phyloP scores from a whole-genome alignment of 2,797 vertebrate species.

The Bradypodion pumilum region DNA sequence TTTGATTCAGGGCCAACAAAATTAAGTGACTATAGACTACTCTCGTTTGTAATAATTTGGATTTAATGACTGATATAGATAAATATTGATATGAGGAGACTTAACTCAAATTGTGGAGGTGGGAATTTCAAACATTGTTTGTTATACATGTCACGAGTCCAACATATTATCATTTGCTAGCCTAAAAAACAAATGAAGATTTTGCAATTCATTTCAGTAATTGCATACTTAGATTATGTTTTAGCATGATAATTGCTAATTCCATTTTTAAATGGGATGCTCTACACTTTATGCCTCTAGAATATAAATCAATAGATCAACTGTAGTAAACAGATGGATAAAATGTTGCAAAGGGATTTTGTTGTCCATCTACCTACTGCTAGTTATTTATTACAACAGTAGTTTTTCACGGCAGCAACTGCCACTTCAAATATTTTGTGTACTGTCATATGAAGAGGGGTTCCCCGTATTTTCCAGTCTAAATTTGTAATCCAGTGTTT shows the following conservation, averaged over 20 bases:
- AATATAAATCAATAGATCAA: constrained; percentile 59
- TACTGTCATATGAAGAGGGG: constrained; percentile 37
- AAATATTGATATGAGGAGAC: constrained; percentile 15
- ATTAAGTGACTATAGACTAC: constrained; percentile 51
- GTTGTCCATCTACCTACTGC: constrained; percentile 59
- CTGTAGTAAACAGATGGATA: constrained; percentile 59
- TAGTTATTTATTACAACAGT: constrained; percentile 54
- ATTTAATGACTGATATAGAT: constrained; percentile 25
- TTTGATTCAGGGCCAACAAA: constrained; percentile 65
- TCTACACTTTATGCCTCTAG: constrained; percentile 24
- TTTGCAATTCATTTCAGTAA: constrained; percentile 48
- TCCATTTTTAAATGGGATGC: constrained; percentile 26
- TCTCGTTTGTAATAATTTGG: constrained; percentile 45
- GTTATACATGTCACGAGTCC: neutral
- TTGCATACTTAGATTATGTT: constrained; percentile 25
- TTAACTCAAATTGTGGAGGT: constrained; percentile 31
- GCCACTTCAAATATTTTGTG: constrained; percentile 55
- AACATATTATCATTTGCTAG: constrained; percentile 41
- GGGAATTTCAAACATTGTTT: constrained; percentile 29
- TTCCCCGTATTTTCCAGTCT: constrained; percentile 19
- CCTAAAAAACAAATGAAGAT: constrained; percentile 48
- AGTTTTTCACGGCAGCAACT: constrained; percentile 32
- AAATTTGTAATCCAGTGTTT: neutral
- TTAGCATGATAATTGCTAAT: constrained; percentile 44
- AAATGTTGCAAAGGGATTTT: constrained; percentile 44